These are phyloP conservation scores for Phenganax subtilis DNA, from an alignment of 92 coral and sea anemone genomes.

Conservation along the genomic window DNA sequence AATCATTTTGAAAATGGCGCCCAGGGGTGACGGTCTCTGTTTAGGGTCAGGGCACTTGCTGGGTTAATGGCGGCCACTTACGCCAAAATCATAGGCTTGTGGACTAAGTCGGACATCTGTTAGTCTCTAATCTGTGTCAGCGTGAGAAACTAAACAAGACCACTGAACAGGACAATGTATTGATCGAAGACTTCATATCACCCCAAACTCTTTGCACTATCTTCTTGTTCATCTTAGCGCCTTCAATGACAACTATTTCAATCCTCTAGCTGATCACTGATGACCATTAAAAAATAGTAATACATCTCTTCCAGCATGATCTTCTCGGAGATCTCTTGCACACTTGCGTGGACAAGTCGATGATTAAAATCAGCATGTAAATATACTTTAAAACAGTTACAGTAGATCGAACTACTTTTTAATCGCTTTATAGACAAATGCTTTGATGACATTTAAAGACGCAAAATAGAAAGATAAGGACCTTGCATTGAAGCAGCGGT, in stretches of 20 bases:
- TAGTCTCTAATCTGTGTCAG: conserved; percentile 12
- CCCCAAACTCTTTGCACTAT: not conserved
- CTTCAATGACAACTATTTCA: no score
- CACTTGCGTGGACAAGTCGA: not conserved
- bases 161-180: conserved; percentile 34
- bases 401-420: no score
- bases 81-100: no score
- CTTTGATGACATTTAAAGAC: not conserved
- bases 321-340: conserved; percentile 69
- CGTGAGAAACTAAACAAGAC: conserved; percentile 53
- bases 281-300: conserved; percentile 51
- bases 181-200: not conserved
- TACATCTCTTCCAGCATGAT: conserved; percentile 48
- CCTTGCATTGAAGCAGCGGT: not conserved
- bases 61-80: no score
- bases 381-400: no score
- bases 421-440: no score
- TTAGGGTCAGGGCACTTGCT: no score
- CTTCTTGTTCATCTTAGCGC: not conserved
- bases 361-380: not conserved
- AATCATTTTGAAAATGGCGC: no score
- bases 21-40: no score
- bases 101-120: no score
- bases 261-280: conserved; percentile 68
- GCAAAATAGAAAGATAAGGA: not conserved